A percentile compares a stretch with the other conserved stretches of the same genome.
phyloP scores from a whole-genome alignment of 2,888 invertebrate genomes.

The Hoplodrina blanda region DNA sequence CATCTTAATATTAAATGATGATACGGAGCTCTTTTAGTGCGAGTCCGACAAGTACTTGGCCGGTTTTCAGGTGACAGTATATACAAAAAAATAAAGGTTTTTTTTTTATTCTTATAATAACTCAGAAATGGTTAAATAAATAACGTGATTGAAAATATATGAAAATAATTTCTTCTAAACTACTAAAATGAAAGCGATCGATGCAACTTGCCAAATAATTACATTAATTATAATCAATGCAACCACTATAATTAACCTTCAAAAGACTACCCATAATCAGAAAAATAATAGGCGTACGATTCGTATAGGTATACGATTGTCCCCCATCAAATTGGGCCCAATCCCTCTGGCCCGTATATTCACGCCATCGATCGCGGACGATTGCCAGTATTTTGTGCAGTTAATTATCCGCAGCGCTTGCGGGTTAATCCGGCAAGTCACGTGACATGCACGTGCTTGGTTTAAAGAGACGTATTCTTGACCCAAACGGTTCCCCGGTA shows the following conservation, averaged over 20 bases:
- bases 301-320: constrained; percentile 51
- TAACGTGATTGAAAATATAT: background rate
- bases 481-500: constrained; percentile 64
- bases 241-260: constrained; percentile 32
- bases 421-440: constrained; percentile 87
- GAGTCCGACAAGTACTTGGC: too few relatives aligned
- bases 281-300: constrained; percentile 51
- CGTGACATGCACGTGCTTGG: constrained; percentile 87
- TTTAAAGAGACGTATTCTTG: constrained; percentile 75
- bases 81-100: too few relatives aligned
- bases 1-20: too few relatives aligned
- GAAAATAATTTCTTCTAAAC: background rate
- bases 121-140: background rate
- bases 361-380: constrained; percentile 79
- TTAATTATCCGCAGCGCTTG: constrained; percentile 87
- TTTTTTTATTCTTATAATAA: too few relatives aligned
- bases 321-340: constrained; percentile 70
- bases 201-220: background rate
- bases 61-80: too few relatives aligned
- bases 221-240: background rate
- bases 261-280: constrained; percentile 40
- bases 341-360: constrained; percentile 65
- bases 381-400: constrained; percentile 86
- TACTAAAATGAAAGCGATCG: background rate
- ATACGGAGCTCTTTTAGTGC: too few relatives aligned